Evolutionary conservation across 1,140 invertebrate species (phyloP).

Genomic region (Heliconius nattereri): DNA sequence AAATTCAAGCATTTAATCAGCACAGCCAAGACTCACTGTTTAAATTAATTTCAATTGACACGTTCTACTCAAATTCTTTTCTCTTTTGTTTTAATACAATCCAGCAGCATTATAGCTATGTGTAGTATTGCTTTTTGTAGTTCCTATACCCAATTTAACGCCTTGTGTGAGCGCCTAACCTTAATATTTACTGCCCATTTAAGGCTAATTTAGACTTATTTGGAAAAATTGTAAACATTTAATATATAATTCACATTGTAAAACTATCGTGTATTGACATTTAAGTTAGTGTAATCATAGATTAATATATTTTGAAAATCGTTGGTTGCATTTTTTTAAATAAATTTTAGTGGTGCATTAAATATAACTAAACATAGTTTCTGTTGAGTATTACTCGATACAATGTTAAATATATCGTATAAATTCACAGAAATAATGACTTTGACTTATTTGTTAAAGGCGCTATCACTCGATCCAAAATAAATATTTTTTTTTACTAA

Average conservation of each 20-base stretch:
- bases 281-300: slow-evolving; percentile 36
- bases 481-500: slow-evolving; percentile 13
- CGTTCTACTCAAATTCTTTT: background rate
- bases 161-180: slow-evolving; percentile 45
- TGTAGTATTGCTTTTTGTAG: slow-evolving; percentile 56
- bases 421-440: background rate
- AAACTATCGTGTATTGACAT: slow-evolving; percentile 32
- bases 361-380: background rate
- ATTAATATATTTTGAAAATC: slow-evolving; percentile 44
- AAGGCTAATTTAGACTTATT: slow-evolving; percentile 36
- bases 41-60: slow-evolving; percentile 2
- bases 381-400: background rate
- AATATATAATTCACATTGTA: slow-evolving; percentile 27
- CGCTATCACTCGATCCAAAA: background rate
- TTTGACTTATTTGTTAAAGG: background rate
- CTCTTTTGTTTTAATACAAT: slow-evolving; percentile 23
- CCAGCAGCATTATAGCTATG: slow-evolving; percentile 46
- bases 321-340: slow-evolving; percentile 7
- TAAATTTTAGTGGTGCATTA: background rate
- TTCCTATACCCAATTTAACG: slow-evolving; percentile 53
- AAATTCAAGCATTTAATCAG: slow-evolving; percentile 19
- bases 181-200: slow-evolving; percentile 36
- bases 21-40: background rate
- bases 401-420: background rate
- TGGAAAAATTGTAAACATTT: slow-evolving; percentile 25